phyloP scores from a whole-genome alignment of 2,113 vertebrate genomes.

The Urocynchramus pylzowi region DNA sequence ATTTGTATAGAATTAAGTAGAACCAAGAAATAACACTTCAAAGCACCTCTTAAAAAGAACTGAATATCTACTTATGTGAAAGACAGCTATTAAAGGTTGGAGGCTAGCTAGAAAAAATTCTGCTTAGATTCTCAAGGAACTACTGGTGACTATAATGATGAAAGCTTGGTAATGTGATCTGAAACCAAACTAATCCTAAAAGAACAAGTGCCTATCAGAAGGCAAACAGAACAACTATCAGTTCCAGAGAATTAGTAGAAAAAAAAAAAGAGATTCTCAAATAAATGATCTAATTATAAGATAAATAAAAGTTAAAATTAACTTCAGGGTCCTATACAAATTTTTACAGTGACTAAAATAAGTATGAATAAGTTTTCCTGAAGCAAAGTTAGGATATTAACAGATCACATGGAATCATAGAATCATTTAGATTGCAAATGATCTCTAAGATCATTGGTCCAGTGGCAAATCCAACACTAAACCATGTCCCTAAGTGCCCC shows the following conservation, averaged over 20 bases:
- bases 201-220: not conserved
- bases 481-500: not conserved
- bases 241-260: not conserved
- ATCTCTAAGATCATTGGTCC: not conserved
- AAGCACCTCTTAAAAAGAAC: not conserved
- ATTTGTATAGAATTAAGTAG: not conserved
- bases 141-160: not conserved
- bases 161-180: not conserved
- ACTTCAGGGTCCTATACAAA: not conserved
- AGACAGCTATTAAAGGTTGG: not conserved
- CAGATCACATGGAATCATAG: not conserved
- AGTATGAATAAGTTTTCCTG: not conserved
- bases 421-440: not conserved
- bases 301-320: not conserved
- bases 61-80: not conserved
- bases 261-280: not conserved
- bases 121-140: not conserved
- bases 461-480: not conserved
- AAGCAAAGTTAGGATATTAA: not conserved
- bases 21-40: not conserved
- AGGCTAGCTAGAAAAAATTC: not conserved
- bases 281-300: not conserved
- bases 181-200: not conserved
- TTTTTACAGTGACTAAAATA: not conserved
- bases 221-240: not conserved